Evolutionary conservation across 2,888 invertebrate species (phyloP), one percentile per base, ranked within the genome.

Genomic region (Tricholauxania praeusta): DNA sequence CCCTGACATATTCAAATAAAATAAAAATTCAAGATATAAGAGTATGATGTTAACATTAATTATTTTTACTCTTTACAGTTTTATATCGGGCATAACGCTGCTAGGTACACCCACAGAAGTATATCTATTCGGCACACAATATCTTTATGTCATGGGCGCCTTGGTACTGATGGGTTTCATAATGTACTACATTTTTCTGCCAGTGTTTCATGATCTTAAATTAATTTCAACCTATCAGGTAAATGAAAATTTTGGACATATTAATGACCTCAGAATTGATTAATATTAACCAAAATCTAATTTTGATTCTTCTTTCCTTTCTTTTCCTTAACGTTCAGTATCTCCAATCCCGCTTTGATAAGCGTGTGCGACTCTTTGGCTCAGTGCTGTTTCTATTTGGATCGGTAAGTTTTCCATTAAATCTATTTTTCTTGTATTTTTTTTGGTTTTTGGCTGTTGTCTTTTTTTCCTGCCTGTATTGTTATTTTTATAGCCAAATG

Each of bases 161-260:
- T 77, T 86, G 48, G 74, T 86, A 0, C 66, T 81, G 6, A 92
- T 92, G 89, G 91, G 91, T 3, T 76, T 92, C 15, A 86, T 91
- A 53, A 89, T 92, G 85, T 90, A 90, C 12, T 88, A 87, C 68
- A 88, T 93, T 22, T 93, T 91, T 82, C 82, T 94, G 67, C 93
- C 93, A 0, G 92, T 94, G 0, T 91, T 93, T 78, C 92, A 93
- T 77, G 91, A 92, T 73, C 87, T 93, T 12, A 89, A 91, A 79
- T 84, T 94, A 1, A 94, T 93, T 65, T 94, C 93, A 51, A 93
- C 93, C 5, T 94, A 94, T 85, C 93, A 94, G 89, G 93, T 92
- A 84, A 80, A 15, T n/a, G 3, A 4, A 28, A 4, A 28, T 19
- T 51, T 8, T 51, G 2, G 17, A 5, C 15, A 66, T 15, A 52